phyloP scores from a whole-genome alignment of 1,140 invertebrate species.

The Hycleus phaleratus region DNA sequence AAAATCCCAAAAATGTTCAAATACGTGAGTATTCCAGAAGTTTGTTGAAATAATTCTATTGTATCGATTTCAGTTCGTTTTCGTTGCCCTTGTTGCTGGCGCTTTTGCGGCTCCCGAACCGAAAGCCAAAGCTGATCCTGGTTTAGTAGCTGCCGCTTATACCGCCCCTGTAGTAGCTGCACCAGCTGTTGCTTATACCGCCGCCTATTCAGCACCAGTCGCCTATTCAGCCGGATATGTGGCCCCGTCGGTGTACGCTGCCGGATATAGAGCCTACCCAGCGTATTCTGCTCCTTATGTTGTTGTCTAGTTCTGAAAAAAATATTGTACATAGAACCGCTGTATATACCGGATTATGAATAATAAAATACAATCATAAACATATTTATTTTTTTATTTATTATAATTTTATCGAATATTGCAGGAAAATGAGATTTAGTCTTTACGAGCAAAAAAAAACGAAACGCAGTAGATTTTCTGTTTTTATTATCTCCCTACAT shows the following conservation, averaged over 20 bases:
- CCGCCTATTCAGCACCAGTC: not conserved
- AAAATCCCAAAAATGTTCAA: not conserved
- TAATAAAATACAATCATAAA: no score
- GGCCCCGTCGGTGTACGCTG: not conserved
- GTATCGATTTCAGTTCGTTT: not conserved
- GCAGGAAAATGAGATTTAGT: no score
- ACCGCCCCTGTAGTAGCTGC: not conserved
- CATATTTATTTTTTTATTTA: no score
- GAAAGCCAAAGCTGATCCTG: not conserved
- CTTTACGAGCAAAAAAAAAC: no score
- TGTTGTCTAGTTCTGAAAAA: not conserved
- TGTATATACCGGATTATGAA: no score
- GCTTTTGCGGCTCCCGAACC: not conserved
- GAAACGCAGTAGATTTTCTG: no score
- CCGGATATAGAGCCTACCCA: not conserved
- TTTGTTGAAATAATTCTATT: not conserved
- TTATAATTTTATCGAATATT: no score
- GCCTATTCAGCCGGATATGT: not conserved
- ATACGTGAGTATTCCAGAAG: not conserved
- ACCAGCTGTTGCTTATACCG: not conserved
- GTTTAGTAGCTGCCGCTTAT: not conserved
- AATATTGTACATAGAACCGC: no score
- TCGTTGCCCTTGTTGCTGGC: not conserved
- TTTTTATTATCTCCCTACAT: no score
- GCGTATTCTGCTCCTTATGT: not conserved